Conservation (phyloP, 2,797 vertebrate species). For the Epinephelus awoara region DNA sequence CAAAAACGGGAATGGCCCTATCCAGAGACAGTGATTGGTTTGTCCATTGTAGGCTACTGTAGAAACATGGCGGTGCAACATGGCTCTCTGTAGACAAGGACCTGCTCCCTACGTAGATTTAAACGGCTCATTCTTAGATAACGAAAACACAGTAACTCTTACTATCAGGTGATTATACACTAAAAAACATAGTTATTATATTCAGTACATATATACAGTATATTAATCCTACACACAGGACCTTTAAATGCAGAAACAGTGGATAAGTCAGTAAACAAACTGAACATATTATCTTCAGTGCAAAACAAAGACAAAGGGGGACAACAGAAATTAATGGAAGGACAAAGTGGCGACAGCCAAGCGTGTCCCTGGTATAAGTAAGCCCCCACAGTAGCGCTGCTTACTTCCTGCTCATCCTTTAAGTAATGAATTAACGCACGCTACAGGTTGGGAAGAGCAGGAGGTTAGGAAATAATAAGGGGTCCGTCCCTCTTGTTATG, state of each 20-base stretch:
- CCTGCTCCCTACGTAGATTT: too few species aligned
- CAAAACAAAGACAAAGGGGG: neutral
- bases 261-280: constrained; percentile 3
- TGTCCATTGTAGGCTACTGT: too few species aligned
- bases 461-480: constrained; percentile 75
- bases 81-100: too few species aligned
- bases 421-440: constrained; percentile 50
- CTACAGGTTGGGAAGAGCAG: constrained; percentile 60
- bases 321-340: constrained; percentile 8
- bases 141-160: too few species aligned
- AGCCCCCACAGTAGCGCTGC: constrained; percentile 9
- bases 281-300: neutral
- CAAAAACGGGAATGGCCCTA: too few species aligned
- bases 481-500: constrained; percentile 77
- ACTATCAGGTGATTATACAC: too few species aligned
- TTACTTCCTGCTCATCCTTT: constrained; percentile 23
- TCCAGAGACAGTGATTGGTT: too few species aligned
- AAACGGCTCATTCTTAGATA: too few species aligned
- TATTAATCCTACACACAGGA: too few species aligned
- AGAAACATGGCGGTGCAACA: too few species aligned
- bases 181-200: too few species aligned
- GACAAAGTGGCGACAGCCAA: constrained; percentile 23
- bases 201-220: too few species aligned
- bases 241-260: neutral
- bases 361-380: constrained; percentile 18